Evolutionary conservation across 2,113 vertebrate genomes (phyloP).

Genomic region (Gnathonemus echidnorhynchus): DNA sequence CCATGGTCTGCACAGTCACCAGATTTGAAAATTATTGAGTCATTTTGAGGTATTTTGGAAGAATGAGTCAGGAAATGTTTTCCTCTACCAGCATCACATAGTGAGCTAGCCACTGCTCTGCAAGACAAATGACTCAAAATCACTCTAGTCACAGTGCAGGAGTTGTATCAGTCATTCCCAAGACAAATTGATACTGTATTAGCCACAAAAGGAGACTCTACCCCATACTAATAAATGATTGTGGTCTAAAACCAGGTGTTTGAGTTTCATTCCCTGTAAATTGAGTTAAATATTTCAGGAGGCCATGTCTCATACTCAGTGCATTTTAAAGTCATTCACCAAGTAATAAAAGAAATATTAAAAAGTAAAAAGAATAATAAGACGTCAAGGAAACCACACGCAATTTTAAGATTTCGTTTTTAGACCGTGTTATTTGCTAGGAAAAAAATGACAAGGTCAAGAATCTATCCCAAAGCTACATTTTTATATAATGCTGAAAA

Average conservation of each 20-base stretch:
- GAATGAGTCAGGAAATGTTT: not conserved
- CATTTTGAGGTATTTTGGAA: not conserved
- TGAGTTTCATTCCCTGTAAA: not conserved
- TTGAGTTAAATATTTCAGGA: not conserved
- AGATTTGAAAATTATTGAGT: not conserved
- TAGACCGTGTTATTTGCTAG: not conserved
- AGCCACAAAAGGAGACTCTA: not conserved
- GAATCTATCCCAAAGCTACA: not conserved
- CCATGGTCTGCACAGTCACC: not conserved
- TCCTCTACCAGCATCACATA: not conserved
- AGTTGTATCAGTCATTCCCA: not conserved
- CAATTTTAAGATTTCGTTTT: not conserved
- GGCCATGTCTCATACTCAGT: not conserved
- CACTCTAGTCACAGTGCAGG: not conserved
- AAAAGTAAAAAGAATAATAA: not conserved
- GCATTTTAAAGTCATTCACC: not conserved
- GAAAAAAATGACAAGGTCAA: not conserved
- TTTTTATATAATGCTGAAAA: not conserved
- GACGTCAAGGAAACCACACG: not conserved
- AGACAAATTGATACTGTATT: not conserved
- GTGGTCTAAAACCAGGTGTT: not conserved
- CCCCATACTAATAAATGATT: not conserved
- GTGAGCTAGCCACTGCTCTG: not conserved
- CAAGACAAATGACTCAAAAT: not conserved
- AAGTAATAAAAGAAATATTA: not conserved